These are phyloP conservation scores for Drosophila limbata DNA, from an alignment of 2,888 invertebrate genomes.

Conservation along the genomic window DNA sequence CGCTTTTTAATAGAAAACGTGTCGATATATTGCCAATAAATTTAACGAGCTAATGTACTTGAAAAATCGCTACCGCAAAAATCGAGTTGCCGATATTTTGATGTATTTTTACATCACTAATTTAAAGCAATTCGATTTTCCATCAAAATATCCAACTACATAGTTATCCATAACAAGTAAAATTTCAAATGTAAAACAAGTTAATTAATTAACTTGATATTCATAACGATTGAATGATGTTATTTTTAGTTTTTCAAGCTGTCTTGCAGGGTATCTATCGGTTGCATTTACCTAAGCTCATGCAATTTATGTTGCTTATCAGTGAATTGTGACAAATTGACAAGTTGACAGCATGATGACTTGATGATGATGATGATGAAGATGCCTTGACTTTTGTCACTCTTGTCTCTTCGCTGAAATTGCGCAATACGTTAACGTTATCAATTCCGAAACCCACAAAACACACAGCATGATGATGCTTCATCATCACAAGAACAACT, in stretches of 20 bases:
- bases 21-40: too few relatives aligned
- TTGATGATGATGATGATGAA: slow-evolving; percentile 12
- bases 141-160: too few relatives aligned
- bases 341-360: slow-evolving; percentile 19
- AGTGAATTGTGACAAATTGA: slow-evolving; percentile 24
- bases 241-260: background rate
- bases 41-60: too few relatives aligned
- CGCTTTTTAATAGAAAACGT: too few relatives aligned
- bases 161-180: too few relatives aligned
- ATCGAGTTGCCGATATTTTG: too few relatives aligned
- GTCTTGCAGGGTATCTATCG: background rate
- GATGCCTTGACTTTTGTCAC: slow-evolving; percentile 20
- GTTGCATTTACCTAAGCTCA: slow-evolving; percentile 1
- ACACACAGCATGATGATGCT: background rate
- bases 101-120: too few relatives aligned
- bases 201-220: background rate
- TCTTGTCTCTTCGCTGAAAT: slow-evolving; percentile 16
- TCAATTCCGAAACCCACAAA: slow-evolving; percentile 3
- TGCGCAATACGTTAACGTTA: slow-evolving; percentile 31
- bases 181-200: too few relatives aligned
- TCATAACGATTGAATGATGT: background rate
- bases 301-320: slow-evolving; percentile 22
- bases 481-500: slow-evolving; percentile 6
- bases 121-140: too few relatives aligned
- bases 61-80: too few relatives aligned